phyloP scores from a whole-genome alignment of 2,797 vertebrate genomes.

The Acomys russatus region DNA sequence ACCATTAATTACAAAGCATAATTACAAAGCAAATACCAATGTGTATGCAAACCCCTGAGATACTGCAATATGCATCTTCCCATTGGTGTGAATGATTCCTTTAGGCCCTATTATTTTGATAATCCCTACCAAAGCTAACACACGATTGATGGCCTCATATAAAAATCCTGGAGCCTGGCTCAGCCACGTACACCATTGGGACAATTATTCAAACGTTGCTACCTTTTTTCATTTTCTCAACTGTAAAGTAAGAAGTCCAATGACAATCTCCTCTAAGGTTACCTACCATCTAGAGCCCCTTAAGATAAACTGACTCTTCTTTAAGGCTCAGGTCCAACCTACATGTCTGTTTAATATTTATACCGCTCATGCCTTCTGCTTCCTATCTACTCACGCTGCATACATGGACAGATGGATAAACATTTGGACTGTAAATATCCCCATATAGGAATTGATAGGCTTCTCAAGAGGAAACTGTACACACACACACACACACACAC shows the following conservation, averaged over 20 bases:
- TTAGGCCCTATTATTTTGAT: slow-evolving; percentile 10
- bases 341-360: not conserved
- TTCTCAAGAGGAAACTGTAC: slow-evolving; percentile 1
- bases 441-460: not conserved
- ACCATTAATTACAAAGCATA: slow-evolving; percentile 42
- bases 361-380: not conserved
- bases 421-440: not conserved
- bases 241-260: not conserved
- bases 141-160: not conserved
- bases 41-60: slow-evolving; percentile 7
- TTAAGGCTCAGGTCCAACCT: not conserved
- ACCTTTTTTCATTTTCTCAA: not conserved
- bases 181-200: not conserved
- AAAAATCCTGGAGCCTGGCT: not conserved
- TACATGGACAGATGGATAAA: not conserved
- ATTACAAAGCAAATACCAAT: slow-evolving; percentile 1
- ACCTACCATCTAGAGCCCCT: not conserved
- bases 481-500: not conserved
- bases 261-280: not conserved
- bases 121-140: slow-evolving; percentile 1
- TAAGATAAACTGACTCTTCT: not conserved
- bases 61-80: not conserved
- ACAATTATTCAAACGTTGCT: slow-evolving; percentile 4
- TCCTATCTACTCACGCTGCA: not conserved
- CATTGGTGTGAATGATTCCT: not conserved